Evolutionary conservation across 2,113 vertebrate genomes (phyloP).

Genomic region (Neodontobutis hainanensis): DNA sequence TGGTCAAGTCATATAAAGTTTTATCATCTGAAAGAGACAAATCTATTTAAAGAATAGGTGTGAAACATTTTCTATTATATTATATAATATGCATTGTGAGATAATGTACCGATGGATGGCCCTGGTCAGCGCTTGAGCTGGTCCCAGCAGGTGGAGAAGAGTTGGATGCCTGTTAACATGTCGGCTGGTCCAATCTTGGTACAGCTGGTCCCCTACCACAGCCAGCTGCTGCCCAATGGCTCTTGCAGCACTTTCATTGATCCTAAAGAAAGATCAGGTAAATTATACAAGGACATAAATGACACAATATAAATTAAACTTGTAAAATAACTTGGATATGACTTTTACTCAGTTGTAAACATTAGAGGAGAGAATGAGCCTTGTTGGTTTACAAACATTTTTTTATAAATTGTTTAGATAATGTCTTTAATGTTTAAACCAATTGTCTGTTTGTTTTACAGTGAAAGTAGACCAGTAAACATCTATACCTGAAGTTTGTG

Average conservation of each 20-base stretch:
- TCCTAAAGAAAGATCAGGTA: conserved; percentile 22
- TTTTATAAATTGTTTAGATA: no score
- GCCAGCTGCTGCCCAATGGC: conserved; percentile 84
- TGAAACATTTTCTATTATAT: no score
- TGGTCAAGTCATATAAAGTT: not conserved
- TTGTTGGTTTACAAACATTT: no score
- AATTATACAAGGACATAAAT: not conserved
- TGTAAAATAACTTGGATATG: no score
- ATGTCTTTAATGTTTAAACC: no score
- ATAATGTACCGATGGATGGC: conserved; percentile 56
- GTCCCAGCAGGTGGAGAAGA: conserved; percentile 49
- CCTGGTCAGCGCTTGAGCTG: conserved; percentile 54
- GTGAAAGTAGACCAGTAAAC: no score
- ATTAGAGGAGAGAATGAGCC: not conserved
- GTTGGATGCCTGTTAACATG: conserved; percentile 30
- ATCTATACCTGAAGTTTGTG: conserved; percentile 55
- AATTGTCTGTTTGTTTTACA: no score
- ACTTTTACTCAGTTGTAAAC: not conserved
- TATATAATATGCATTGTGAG: no score
- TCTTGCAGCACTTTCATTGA: conserved; percentile 62
- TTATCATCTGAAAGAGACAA: not conserved
- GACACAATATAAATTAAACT: not conserved
- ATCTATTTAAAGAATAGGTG: not conserved
- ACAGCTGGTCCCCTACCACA: conserved; percentile 84
- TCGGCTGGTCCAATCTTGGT: conserved; percentile 58